These are phyloP conservation scores for Orchestia grillus DNA, from an alignment of 1,140 invertebrate genomes.

Conservation along the genomic window DNA sequence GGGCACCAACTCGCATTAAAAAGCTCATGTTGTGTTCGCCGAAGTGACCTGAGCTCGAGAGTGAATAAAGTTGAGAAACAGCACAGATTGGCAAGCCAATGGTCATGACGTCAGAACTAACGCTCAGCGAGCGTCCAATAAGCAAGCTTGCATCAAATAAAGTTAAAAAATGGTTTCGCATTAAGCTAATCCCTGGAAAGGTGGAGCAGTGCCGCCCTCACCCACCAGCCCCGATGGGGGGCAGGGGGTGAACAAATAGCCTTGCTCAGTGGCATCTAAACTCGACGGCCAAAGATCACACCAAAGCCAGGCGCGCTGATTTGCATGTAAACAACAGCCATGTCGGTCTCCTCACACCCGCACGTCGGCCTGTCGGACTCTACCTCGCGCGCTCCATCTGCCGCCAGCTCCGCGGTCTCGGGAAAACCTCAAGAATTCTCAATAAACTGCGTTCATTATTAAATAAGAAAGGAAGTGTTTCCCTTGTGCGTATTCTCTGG, in stretches of 20 bases:
- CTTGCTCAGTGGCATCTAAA: conserved; percentile 38
- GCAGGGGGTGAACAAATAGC: conserved; percentile 21
- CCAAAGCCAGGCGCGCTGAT: conserved; percentile 31
- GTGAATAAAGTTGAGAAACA: neutral
- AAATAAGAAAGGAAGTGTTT: too few relatives aligned
- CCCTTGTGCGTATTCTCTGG: too few relatives aligned
- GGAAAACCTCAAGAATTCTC: too few relatives aligned
- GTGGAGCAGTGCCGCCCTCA: neutral
- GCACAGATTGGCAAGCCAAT: conserved; percentile 10
- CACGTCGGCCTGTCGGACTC: neutral
- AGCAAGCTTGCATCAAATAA: conserved; percentile 39
- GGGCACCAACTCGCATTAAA: neutral
- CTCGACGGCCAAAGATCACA: conserved; percentile 23
- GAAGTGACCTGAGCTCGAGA: neutral
- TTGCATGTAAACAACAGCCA: conserved; percentile 41
- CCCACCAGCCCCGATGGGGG: neutral
- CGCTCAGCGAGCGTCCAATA: conserved; percentile 22
- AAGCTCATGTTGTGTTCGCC: neutral
- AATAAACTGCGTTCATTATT: too few relatives aligned
- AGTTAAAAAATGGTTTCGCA: conserved; percentile 34
- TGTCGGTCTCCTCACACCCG: neutral
- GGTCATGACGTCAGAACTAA: neutral
- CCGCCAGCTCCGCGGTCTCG: too few relatives aligned
- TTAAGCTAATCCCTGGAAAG: conserved; percentile 26
- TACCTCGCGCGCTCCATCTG: neutral